Conservation (phyloP, 1,140 invertebrate species). For the Heliconius himera region DNA sequence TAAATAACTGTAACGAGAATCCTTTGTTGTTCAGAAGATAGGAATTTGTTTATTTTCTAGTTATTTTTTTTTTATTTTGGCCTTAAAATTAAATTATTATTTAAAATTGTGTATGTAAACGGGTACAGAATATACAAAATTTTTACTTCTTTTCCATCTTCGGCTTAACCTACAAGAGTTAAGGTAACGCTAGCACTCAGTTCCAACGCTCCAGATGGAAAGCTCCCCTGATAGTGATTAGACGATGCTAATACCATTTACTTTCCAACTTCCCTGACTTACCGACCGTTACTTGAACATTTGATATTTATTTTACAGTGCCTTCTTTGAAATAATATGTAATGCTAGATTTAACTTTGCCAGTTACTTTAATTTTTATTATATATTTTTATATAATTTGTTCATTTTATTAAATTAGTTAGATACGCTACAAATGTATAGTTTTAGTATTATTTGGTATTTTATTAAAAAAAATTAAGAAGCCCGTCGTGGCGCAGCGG, state of each 20-base stretch:
- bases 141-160: neutral
- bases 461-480: neutral
- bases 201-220: conserved; percentile 64
- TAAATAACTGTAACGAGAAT: too few relatives aligned
- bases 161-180: neutral
- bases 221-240: conserved; percentile 76
- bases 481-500: too few relatives aligned
- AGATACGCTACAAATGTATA: neutral
- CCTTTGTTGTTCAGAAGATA: too few relatives aligned
- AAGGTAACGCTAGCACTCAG: conserved; percentile 45
- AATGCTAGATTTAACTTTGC: conserved; percentile 37
- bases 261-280: conserved; percentile 77
- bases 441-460: neutral
- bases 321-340: conserved; percentile 62
- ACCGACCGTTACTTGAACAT: conserved; percentile 72
- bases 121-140: neutral
- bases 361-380: conserved; percentile 25
- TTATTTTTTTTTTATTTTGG: neutral
- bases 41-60: neutral
- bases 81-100: too few relatives aligned
- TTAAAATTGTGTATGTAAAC: neutral
- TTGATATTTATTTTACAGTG: conserved; percentile 70
- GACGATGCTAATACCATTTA: conserved; percentile 79
- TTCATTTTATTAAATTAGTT: conserved; percentile 12
- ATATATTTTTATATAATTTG: neutral